These are phyloP conservation scores for Laticauda laticaudata DNA, from an alignment of 2,113 vertebrate genomes.

Conservation along the genomic window DNA sequence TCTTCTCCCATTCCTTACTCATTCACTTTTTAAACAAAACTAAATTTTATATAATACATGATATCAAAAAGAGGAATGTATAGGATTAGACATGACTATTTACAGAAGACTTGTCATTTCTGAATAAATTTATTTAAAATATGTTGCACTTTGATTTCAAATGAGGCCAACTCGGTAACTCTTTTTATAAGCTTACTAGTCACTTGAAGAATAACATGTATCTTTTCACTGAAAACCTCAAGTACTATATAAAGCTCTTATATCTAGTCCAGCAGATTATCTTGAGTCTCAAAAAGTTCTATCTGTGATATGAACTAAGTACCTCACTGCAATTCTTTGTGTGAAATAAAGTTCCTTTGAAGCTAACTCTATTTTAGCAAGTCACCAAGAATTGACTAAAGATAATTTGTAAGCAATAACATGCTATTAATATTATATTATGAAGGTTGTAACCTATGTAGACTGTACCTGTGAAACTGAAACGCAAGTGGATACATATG, in stretches of 20 bases:
- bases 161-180: neutral
- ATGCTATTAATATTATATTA: neutral
- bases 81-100: neutral
- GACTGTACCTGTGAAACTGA: neutral
- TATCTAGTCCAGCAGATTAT: neutral
- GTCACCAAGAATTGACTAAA: neutral
- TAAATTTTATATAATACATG: neutral
- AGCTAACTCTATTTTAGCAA: neutral
- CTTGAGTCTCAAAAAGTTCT: neutral
- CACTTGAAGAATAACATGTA: neutral
- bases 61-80: neutral
- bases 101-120: neutral
- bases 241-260: neutral
- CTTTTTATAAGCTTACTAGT: neutral
- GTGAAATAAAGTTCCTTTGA: neutral
- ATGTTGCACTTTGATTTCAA: neutral
- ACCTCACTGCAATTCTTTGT: neutral
- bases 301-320: neutral
- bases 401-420: neutral
- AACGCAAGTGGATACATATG: neutral
- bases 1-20: neutral
- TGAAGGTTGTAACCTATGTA: neutral
- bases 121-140: neutral
- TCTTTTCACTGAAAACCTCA: neutral
- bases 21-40: neutral